Evolutionary conservation across 1,140 invertebrate species (phyloP), one percentile per base, ranked within the genome.

Genomic region (Camponotus floridanus): DNA sequence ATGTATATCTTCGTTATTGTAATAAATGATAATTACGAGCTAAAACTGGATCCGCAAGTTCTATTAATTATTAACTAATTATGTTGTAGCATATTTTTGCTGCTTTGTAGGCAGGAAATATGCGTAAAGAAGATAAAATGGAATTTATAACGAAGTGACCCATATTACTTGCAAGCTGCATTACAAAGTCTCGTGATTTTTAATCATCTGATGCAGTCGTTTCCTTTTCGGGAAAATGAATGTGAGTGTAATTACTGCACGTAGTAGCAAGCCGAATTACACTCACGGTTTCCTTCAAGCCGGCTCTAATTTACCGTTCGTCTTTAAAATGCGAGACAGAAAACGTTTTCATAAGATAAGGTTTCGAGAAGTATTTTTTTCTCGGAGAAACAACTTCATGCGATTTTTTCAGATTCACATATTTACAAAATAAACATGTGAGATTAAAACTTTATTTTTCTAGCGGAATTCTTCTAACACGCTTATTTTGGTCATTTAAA

Each of bases 171-270:
- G 21, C 18, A 15, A 8, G 33, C 33, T 45, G 51, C 5, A 51
- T 51, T 15, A 45, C 81, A 71, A 78, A 76, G 65, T 78, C 45
- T n/a, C 9, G 83, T 71, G 85, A 71, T 70, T 86, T 88, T 86
- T 88, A 86, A 88, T 88, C 76, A 86, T 81, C 85, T 86, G 76
- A 88, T 86, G 85, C 68, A 86, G 86, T 18, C 21, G 36, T 48
- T 21, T 39, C 11, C 42, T 70, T 62, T 33, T n/a, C 15, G n/a
- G 18, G 42, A 36, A 81, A 59, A 85, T 51, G 80, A 42, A 51
- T 61, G 68, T 71, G 51, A 51, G 70, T 62, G 59, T 68, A 84
- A 88, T 88, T 88, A 88, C 70, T 67, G 55, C 70, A 76, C 55
- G 62, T 18, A 76, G 21, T 67, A 61, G 65, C 31, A 55, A 48